A percentile compares a stretch with the other conserved stretches of the same genome.
Conservation (phyloP, 1,140 invertebrate species). For the Archegozetes longisetosus region DNA sequence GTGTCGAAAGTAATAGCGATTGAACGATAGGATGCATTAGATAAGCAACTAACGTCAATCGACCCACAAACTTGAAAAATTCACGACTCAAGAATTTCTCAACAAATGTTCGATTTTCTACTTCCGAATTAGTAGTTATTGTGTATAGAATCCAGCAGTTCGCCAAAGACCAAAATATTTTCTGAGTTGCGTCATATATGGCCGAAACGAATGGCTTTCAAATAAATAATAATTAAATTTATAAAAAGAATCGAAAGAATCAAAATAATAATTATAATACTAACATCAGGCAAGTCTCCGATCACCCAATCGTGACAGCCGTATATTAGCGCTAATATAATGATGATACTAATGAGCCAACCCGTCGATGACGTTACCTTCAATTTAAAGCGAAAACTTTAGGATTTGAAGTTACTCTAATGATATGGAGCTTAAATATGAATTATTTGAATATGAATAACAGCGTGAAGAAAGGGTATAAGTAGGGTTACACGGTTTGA, state of each 20-base stretch:
- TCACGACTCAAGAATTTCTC: background rate
- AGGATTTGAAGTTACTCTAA: constrained; percentile 1
- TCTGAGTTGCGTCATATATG: constrained; percentile 9
- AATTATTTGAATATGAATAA: no score
- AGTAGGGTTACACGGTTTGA: no score
- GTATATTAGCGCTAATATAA: constrained; percentile 3
- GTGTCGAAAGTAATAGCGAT: constrained; percentile 12
- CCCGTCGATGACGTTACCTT: background rate
- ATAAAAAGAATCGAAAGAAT: background rate
- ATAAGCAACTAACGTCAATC: constrained; percentile 12
- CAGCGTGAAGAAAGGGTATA: no score
- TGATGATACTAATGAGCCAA: background rate
- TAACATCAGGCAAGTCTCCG: constrained; percentile 14
- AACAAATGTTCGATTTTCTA: background rate
- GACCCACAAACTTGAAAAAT: constrained; percentile 7
- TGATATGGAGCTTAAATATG: no score
- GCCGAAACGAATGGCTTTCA: constrained; percentile 13
- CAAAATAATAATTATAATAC: background rate
- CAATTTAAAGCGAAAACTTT: background rate
- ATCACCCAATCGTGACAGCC: constrained; percentile 10
- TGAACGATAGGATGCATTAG: constrained; percentile 10
- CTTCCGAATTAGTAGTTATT: background rate
- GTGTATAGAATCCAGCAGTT: constrained; percentile 9
- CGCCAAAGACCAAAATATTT: constrained; percentile 2
- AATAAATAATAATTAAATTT: background rate